These are phyloP conservation scores for Asarcornis scutulata DNA, from an alignment of 2,113 vertebrate species.

Conservation along the genomic window DNA sequence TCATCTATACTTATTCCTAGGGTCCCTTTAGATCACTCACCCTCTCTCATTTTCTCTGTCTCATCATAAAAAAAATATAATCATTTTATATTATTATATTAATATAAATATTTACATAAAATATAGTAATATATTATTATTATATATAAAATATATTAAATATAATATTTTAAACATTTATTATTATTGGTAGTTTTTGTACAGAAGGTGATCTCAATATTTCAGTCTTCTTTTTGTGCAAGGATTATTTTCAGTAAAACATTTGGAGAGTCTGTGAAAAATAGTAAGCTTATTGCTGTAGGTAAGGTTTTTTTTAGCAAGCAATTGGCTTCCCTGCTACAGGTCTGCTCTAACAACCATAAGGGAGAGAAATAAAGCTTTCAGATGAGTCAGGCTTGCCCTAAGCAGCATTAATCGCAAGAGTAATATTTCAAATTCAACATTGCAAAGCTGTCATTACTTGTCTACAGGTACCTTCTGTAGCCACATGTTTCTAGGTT, in stretches of 20 bases:
- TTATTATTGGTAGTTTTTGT: not conserved
- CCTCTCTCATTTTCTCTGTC: not conserved
- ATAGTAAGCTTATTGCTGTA: constrained; percentile 15
- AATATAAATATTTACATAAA: too few relatives aligned
- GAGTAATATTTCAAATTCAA: constrained; percentile 24
- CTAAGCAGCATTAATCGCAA: not conserved
- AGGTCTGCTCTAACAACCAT: constrained; percentile 4
- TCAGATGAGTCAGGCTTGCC: constrained; percentile 15
- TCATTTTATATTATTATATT: too few relatives aligned
- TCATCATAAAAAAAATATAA: not conserved
- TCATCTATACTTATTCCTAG: not conserved
- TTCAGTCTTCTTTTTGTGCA: not conserved
- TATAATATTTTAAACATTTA: too few relatives aligned
- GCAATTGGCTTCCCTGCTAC: not conserved
- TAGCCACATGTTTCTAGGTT: not conserved
- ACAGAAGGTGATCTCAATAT: not conserved
- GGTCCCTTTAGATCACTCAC: not conserved
- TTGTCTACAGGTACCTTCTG: not conserved
- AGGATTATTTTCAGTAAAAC: constrained; percentile 38
- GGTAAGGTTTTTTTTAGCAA: constrained; percentile 30
- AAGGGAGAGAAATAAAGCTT: constrained; percentile 33
- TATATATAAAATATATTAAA: too few relatives aligned
- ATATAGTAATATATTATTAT: too few relatives aligned
- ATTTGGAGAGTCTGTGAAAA: constrained; percentile 34
- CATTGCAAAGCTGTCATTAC: not conserved